A percentile compares a stretch with the other conserved stretches of the same genome.
These are phyloP conservation scores for Nibea coibor DNA, from an alignment of 2,113 vertebrate genomes.

Conservation along the genomic window DNA sequence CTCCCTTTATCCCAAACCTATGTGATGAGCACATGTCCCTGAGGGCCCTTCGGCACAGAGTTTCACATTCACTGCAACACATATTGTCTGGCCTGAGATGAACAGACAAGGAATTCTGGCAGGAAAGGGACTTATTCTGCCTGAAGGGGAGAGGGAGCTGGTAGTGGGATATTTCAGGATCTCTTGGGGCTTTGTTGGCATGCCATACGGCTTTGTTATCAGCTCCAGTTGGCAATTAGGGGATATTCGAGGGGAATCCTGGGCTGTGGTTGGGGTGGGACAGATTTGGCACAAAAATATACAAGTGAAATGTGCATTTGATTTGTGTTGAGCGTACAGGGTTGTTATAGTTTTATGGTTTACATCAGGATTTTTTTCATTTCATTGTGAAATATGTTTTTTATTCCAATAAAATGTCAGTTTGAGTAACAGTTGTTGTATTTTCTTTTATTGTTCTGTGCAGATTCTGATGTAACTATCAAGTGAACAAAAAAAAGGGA, in stretches of 20 bases:
- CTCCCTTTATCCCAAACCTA: slow-evolving; percentile 48
- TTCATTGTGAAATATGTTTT: slow-evolving; percentile 37
- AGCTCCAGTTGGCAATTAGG: slow-evolving; percentile 65
- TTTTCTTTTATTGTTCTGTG: neutral
- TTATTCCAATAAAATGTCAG: slow-evolving; percentile 8
- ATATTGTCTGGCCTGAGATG: slow-evolving; percentile 76
- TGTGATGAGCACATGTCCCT: slow-evolving; percentile 68
- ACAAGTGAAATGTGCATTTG: slow-evolving; percentile 50
- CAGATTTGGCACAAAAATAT: slow-evolving; percentile 31
- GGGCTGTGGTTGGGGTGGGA: slow-evolving; percentile 39
- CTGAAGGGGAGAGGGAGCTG: slow-evolving; percentile 54
- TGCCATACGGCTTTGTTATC: slow-evolving; percentile 69
- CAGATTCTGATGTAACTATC: neutral
- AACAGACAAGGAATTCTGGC: slow-evolving; percentile 69
- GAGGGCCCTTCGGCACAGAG: slow-evolving; percentile 67
- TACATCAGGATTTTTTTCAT: slow-evolving; percentile 5
- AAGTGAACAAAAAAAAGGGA: neutral
- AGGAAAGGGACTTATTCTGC: slow-evolving; percentile 62
- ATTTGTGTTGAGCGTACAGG: slow-evolving; percentile 46
- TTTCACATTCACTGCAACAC: slow-evolving; percentile 65
- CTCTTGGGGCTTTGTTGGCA: slow-evolving; percentile 73
- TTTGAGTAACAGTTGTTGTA: neutral
- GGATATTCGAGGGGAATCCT: slow-evolving; percentile 65
- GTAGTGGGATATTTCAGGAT: slow-evolving; percentile 66
- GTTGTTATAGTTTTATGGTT: slow-evolving; percentile 30